Base-by-base conservation (phyloP, 2,797 vertebrate genomes). In the Spondyliosoma cantharus region DNA sequence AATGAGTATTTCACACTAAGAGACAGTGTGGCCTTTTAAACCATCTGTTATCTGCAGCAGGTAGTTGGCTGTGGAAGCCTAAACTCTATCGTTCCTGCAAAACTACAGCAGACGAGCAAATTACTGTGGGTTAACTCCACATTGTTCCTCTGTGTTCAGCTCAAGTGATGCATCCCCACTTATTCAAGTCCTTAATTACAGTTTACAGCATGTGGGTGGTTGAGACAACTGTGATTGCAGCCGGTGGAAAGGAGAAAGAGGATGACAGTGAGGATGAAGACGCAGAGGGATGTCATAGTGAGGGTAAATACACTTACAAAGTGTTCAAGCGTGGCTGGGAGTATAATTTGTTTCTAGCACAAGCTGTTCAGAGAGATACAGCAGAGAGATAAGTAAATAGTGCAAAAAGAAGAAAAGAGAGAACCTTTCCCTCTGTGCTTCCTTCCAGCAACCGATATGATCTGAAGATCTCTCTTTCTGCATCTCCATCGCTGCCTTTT, bases 111-210 rank as follows among this genome's bases (percentile, higher is more conserved):
- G 87, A 89, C 48, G 1, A 88, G 80, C 67, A 93, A 93, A 93
- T 93, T 91, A 80, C 80, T 85, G 90, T 89, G 83, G 89, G 87
- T 91, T 90, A 87, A 85, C 71, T 85, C 71, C 12, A 76, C 86
- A 92, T 91, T 90, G 91, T 92, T 91, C 67, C 62, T 68, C 64
- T 13, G 59, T 58, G 76, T 89, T 92, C 79, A 65, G 74, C 79
- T 88, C 75, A 78, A 88, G 71, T 82, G 89, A 89, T 87, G 91
- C 86, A 86, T 88, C 75, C 84, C 76, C 84, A 91, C 78, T 89
- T 93, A 88, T 88, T 91, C 88, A 84, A 87, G 90, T 88, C 90
- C 86, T 82, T 94, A 92, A 93, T 93, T 93, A 91, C 87, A 93
- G 87, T 92, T 93, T 91, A 90, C 87, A 83, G 79, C 79, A 69